phyloP scores from a whole-genome alignment of 2,888 invertebrate species.

The Dicycla oo region DNA sequence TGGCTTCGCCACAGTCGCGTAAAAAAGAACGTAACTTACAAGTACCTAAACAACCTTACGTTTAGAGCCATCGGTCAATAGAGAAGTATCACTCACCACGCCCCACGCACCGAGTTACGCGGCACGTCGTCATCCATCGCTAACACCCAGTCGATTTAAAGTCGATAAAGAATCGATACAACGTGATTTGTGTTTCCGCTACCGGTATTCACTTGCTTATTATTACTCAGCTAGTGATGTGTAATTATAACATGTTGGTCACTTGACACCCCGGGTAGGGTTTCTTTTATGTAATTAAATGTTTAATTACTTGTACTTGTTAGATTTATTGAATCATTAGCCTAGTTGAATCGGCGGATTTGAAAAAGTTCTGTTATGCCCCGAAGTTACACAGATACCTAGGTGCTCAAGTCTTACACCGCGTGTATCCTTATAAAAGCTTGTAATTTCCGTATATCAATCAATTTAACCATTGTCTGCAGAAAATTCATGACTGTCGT shows the following conservation, averaged over 20 bases:
- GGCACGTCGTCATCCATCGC: constrained; percentile 50
- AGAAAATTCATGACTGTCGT: neutral
- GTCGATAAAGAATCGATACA: constrained; percentile 68
- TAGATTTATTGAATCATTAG: constrained; percentile 42
- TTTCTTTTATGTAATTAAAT: constrained; percentile 36
- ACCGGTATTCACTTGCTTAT: constrained; percentile 78
- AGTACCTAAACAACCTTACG: constrained; percentile 6
- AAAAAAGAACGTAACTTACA: neutral
- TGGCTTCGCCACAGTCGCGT: too few relatives aligned
- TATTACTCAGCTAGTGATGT: constrained; percentile 64
- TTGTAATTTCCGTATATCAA: neutral
- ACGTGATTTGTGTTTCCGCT: constrained; percentile 84
- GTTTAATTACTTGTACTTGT: neutral
- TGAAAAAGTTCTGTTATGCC: constrained; percentile 14
- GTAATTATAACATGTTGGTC: constrained; percentile 49
- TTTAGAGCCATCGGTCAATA: constrained; percentile 32
- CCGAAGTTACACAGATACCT: neutral
- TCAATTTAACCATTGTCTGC: neutral
- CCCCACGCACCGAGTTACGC: constrained; percentile 62
- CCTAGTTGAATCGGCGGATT: neutral
- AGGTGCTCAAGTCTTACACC: too few relatives aligned
- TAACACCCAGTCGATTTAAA: constrained; percentile 53
- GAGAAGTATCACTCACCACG: constrained; percentile 40
- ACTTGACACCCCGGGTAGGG: constrained; percentile 13
- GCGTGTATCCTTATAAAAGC: too few relatives aligned